Base-by-base conservation (phyloP, 2,113 vertebrate species). In the Castor canadensis region DNA sequence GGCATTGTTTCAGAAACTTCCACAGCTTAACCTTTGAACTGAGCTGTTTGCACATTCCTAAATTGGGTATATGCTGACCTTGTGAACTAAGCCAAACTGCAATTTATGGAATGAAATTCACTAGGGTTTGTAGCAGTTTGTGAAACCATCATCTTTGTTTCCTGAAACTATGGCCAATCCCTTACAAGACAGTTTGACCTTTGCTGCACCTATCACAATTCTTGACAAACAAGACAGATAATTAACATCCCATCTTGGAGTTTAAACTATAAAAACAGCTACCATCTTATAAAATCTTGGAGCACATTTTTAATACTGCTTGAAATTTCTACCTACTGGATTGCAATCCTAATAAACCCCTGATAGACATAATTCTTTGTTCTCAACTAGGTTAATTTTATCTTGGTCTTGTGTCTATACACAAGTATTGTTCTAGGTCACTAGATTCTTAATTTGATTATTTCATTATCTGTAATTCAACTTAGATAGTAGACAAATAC, bases 361-460 rank as follows among this genome's bases (percentile, higher is more conserved):
- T 40, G 45, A 26, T 40, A 73, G 64, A 38, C 24, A 26, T 40
- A 47, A 30, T 75, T 52, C 17, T 72, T 38, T 72, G 6, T 67
- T 47, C 38, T 86, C 30, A 76, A 20, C 2, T n/a, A 54, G 4
- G 16, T 35, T 17, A 6, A 45, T 66, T 90, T 80, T 86, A 77
- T 67, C 15, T 56, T 56, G 32, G 35, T 86, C 40, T 12, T 28
- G n/a, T 54, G 22, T 45, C 24, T 72, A 35, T 91, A 81, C 3
- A 54, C 2, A 94, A 35, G n/a, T 35, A 81, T 73, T 93, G 12
- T 90, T 84, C n/a, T 90, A 35, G 84, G 66, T 72, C 45, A 85
- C 38, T 85, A 45, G 81, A 35, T 95, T 90, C 87, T 96, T 89
- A 71, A 87, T 89, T 96, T 90, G 43, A 11, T 79, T 62, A 60